Evolutionary conservation across 2,113 vertebrate species (phyloP), one percentile per base, ranked within the genome.

Genomic region (Alectura lathami): DNA sequence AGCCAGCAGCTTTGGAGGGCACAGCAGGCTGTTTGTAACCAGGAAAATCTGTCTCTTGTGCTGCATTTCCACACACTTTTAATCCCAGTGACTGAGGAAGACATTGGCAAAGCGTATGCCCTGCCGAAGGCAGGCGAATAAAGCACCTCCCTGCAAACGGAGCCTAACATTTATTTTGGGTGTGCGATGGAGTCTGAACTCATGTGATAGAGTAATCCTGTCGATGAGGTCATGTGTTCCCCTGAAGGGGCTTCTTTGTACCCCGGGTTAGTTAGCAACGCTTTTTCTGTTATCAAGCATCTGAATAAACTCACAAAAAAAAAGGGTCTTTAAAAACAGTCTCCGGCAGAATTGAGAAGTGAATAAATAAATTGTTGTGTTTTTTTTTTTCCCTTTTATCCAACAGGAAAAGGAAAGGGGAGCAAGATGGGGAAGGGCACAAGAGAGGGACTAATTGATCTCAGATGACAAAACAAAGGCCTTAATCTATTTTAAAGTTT

Each of bases 241-340:
- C 54, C 94, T 97, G 88, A 96, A 96, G 94, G 91, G 83, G 83
- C 68, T 91, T 87, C 95, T 96, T 96, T 97, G 96, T 96, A 22
- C 27, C 80, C 66, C 0, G 3, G 4, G 83, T 89, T 93, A 93
- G 95, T 95, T 97, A 97, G 96, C 96, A 96, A 94, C n/a, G 48
- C 90, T 94, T 78, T 69, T 90, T 75, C 88, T 90, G 72, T 96
- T 96, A 96, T 96, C 92, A 79, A 94, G 96, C 91, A 96, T 94
- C 93, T 94, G 91, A 97, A 96, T 97, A 91, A 96, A 68, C 57
- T 91, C 80, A 94, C 93, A 95, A 94, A 94, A 66, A 94, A 66
- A 88, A 86, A 43, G 76, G 62, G 69, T 67, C 83, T 88, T 72
- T 88, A 70, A 91, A 87, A 93, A 88, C 83, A 90, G 73, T 50